Percentiles rank a stretch among this genome's conserved stretches.
Conservation (phyloP, 2,113 vertebrate genomes). For the Hemibagrus wyckioides region DNA sequence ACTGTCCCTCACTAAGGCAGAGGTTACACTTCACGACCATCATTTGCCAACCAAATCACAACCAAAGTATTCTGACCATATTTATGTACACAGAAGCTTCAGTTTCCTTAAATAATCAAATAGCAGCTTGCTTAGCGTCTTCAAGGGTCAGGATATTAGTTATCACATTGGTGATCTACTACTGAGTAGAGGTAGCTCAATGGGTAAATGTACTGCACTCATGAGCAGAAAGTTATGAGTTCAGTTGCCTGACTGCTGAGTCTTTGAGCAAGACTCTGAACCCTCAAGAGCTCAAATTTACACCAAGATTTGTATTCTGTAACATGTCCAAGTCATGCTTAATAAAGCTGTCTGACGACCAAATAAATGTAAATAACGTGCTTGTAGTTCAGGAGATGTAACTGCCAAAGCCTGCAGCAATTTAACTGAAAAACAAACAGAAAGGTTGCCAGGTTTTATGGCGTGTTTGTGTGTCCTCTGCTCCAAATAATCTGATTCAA, state of each 20-base stretch:
- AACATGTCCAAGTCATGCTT: background rate
- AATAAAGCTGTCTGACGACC: background rate
- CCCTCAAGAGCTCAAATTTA: background rate
- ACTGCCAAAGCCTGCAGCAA: background rate
- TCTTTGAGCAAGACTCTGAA: background rate
- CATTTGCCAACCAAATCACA: conserved; percentile 25
- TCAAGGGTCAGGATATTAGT: background rate
- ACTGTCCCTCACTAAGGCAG: background rate
- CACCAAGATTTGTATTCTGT: background rate
- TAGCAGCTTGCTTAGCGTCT: background rate
- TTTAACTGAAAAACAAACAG: background rate
- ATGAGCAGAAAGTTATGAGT: background rate
- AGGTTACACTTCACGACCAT: background rate
- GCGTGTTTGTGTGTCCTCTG: background rate
- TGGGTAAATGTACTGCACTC: background rate
- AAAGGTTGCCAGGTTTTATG: background rate
- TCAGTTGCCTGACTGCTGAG: background rate
- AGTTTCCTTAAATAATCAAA: background rate
- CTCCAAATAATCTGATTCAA: background rate
- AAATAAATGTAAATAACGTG: background rate
- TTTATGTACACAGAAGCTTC: background rate
- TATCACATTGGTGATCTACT: background rate
- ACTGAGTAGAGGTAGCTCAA: background rate
- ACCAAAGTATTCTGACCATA: background rate
- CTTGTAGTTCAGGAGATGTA: background rate